A percentile compares a stretch with the other conserved stretches of the same genome.
These are phyloP conservation scores for Apotomis betuletana DNA, from an alignment of 2,888 invertebrate genomes.

Conservation along the genomic window DNA sequence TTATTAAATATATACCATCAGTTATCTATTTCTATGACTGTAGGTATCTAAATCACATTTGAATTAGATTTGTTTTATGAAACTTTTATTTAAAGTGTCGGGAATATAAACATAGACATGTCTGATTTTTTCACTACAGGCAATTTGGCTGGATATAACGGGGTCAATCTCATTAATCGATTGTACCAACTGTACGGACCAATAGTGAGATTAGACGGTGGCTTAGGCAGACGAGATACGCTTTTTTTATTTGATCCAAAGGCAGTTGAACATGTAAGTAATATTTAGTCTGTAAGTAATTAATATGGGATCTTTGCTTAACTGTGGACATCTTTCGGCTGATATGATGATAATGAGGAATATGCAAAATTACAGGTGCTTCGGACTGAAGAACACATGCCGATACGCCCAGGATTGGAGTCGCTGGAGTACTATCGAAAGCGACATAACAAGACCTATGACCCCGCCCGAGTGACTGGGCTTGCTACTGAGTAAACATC, in stretches of 20 bases:
- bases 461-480: slow-evolving; percentile 47
- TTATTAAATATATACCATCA: too few relatives aligned
- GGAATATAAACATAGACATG: too few relatives aligned
- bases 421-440: slow-evolving; percentile 62
- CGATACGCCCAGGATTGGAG: slow-evolving; percentile 60
- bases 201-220: slow-evolving; percentile 44
- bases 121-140: neutral
- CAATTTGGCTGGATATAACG: slow-evolving; percentile 12
- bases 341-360: too few relatives aligned
- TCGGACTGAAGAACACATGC: slow-evolving; percentile 62
- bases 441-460: slow-evolving; percentile 48
- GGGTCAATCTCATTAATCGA: slow-evolving; percentile 16
- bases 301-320: too few relatives aligned
- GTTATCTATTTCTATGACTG: too few relatives aligned
- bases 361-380: slow-evolving; percentile 46
- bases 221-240: slow-evolving; percentile 29
- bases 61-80: too few relatives aligned
- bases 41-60: too few relatives aligned
- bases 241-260: slow-evolving; percentile 48
- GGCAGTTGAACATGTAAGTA: slow-evolving; percentile 43
- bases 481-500: slow-evolving; percentile 33
- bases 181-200: slow-evolving; percentile 48
- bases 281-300: too few relatives aligned
- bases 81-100: too few relatives aligned
- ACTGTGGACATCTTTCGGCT: neutral